phyloP scores from a whole-genome alignment of 2,113 vertebrate genomes.

The Salvelinus namaycush region DNA sequence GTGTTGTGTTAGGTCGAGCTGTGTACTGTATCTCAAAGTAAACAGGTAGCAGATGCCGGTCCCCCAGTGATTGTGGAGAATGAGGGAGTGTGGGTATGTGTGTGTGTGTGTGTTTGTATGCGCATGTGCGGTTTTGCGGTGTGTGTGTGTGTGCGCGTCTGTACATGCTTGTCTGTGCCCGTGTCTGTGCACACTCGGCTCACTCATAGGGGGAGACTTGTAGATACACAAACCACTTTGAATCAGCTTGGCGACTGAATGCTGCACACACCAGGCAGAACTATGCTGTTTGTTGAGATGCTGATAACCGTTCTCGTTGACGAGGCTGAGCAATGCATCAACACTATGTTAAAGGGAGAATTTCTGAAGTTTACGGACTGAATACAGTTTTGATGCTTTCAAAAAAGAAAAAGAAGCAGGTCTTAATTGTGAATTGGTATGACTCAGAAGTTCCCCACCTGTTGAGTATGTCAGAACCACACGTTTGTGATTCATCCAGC shows the following conservation, averaged over 20 bases:
- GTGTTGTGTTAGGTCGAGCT: not conserved
- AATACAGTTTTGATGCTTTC: not conserved
- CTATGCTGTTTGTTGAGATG: not conserved
- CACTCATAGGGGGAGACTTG: not conserved
- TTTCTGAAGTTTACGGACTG: not conserved
- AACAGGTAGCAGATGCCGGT: not conserved
- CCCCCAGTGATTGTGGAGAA: not conserved
- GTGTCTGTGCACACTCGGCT: not conserved
- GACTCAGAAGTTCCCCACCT: not conserved
- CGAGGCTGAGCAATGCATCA: not conserved
- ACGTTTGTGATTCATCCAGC: not conserved
- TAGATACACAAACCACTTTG: not conserved
- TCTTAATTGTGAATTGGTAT: not conserved
- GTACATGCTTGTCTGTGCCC: conserved; percentile 8
- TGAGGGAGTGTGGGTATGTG: no score
- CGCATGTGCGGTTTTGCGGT: no score
- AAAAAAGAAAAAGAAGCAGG: not conserved
- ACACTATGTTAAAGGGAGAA: not conserved
- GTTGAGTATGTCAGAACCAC: not conserved
- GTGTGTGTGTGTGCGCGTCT: not conserved
- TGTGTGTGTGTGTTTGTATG: no score
- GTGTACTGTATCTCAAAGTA: not conserved
- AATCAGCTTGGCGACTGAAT: not conserved
- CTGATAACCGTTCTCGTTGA: not conserved
- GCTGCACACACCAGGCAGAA: not conserved